phyloP scores from a whole-genome alignment of 2,113 vertebrate species.

The Halichoerus grypus region DNA sequence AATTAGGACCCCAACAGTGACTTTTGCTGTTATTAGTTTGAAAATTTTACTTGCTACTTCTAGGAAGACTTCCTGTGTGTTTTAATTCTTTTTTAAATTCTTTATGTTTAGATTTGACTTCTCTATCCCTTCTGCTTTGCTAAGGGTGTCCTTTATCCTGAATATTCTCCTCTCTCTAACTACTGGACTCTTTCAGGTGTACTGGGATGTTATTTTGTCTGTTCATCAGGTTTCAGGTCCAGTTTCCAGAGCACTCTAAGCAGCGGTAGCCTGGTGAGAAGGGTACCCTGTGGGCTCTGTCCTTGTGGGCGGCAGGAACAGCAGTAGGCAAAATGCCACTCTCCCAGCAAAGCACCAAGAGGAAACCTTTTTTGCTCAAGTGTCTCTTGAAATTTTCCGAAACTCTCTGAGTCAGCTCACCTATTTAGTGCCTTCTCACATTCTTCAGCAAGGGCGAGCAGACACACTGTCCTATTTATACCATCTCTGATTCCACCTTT shows the following conservation, averaged over 20 bases:
- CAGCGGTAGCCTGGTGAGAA: neutral
- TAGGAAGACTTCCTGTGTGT: neutral
- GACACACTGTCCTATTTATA: too few species aligned
- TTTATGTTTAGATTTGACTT: neutral
- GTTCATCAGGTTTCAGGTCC: neutral
- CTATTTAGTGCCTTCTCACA: neutral
- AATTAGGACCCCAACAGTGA: neutral
- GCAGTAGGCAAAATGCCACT: neutral
- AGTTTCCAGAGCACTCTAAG: neutral
- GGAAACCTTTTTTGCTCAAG: neutral
- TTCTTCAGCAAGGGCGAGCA: neutral
- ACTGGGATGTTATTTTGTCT: neutral
- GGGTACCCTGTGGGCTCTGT: neutral
- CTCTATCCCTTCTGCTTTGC: neutral
- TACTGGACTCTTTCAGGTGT: neutral
- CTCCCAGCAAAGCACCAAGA: neutral
- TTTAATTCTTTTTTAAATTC: neutral
- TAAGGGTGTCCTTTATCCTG: neutral
- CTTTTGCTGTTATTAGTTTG: neutral
- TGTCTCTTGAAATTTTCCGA: neutral
- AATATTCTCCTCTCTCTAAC: neutral
- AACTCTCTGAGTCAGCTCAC: neutral
- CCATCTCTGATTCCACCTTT: neutral
- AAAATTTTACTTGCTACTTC: neutral
- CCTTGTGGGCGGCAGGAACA: accelerated